Evolutionary conservation across 2,888 invertebrate species (phyloP).

Genomic region (Metallyticus violacea): DNA sequence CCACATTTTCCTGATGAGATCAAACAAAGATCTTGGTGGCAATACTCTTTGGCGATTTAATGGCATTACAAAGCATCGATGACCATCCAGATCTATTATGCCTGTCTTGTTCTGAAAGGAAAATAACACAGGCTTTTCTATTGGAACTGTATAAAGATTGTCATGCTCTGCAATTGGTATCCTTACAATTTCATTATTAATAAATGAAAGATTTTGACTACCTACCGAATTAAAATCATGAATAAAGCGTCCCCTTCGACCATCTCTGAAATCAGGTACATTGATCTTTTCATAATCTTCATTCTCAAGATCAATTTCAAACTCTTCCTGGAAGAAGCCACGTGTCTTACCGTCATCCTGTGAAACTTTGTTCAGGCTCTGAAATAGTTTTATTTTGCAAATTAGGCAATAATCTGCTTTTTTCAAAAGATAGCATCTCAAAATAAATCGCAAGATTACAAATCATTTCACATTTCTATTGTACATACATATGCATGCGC

Average conservation of each 20-base stretch:
- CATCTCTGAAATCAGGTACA: slow-evolving; percentile 80
- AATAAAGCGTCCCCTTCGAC: slow-evolving; percentile 79
- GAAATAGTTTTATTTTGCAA: neutral
- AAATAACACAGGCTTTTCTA: slow-evolving; percentile 14
- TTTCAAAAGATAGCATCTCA: too few species aligned
- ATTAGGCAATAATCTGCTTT: neutral
- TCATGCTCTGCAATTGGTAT: neutral
- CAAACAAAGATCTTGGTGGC: slow-evolving; percentile 75
- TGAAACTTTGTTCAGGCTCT: neutral
- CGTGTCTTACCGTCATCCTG: neutral
- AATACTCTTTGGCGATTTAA: slow-evolving; percentile 74
- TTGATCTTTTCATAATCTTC: slow-evolving; percentile 80
- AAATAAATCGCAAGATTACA: too few species aligned
- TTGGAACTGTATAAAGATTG: neutral
- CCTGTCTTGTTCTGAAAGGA: slow-evolving; percentile 62
- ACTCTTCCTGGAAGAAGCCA: slow-evolving; percentile 69
- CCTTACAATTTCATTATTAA: neutral
- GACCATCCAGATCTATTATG: slow-evolving; percentile 71
- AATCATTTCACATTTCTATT: too few species aligned
- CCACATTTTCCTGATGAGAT: slow-evolving; percentile 76
- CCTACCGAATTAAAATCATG: slow-evolving; percentile 82
- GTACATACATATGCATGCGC: too few species aligned
- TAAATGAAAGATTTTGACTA: slow-evolving; percentile 16
- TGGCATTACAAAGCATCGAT: slow-evolving; percentile 88
- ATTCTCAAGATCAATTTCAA: slow-evolving; percentile 72